Base-by-base conservation (phyloP, 2,797 vertebrate species). In the Xenops minutus region DNA sequence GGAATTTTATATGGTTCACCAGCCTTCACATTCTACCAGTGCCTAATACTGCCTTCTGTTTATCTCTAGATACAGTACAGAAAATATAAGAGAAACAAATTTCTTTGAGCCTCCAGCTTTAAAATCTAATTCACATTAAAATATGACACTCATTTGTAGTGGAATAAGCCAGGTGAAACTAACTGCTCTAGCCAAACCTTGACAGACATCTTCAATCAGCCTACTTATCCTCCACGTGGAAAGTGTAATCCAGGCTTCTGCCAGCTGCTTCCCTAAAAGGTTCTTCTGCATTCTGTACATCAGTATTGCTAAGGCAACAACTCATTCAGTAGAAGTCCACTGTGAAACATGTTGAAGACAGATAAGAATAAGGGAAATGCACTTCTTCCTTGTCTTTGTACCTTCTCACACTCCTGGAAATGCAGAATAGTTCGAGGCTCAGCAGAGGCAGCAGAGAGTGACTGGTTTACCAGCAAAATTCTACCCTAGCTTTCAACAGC, bases 141-240 rank as follows among this genome's bases (percentile, higher is more conserved):
- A 93, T 49, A 72, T 14, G 56, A 78, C 54, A 69, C n/a, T 88
- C 77, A 54, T 56, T 92, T 88, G 27, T 21, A 61, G 26, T 17
- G 30, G 75, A 88, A 66, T 41, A 71, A 93, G 44, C 43, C 26
- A 4, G n/a, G 59, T 94, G 79, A 95, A 95, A 82, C 77, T 80
- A 85, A 84, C 37, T n/a, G 72, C 48, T 85, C 76, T 15, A 69
- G 78, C 69, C 79, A 74, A 85, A 83, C 54, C 88, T 83, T 95
- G 94, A 91, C 56, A 91, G 93, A 93, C 80, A 93, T 51, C 34
- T 95, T 82, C 88, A 85, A 69, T 92, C 85, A 87, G 52, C 62
- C 87, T 83, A 74, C 74, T 95, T 55, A 83, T 90, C 80, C 79
- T 93, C 77, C 18, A 9, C 34, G 77, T 67, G 55, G 88, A 96